Percentiles rank a stretch among this genome's conserved stretches.
phyloP scores from a whole-genome alignment of 2,888 invertebrate genomes.

The Melinopterus prodromus region DNA sequence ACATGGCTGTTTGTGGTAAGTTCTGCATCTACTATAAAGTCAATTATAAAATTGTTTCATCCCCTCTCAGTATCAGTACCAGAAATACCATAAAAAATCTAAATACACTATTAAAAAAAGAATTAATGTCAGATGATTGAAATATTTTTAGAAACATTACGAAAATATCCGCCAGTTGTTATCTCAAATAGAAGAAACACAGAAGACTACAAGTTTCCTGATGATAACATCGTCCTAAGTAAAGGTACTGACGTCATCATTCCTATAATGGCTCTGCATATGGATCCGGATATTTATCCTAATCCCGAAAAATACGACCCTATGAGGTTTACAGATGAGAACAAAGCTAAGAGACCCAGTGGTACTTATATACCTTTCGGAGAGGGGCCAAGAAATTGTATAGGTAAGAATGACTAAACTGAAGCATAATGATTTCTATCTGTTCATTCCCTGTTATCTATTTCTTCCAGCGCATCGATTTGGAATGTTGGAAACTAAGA shows the following conservation, averaged over 20 bases:
- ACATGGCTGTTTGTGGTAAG: slow-evolving; percentile 58
- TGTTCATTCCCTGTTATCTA: neutral
- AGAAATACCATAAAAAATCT: no score
- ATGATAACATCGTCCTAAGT: slow-evolving; percentile 15
- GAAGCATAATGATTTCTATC: neutral
- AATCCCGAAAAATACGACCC: slow-evolving; percentile 68
- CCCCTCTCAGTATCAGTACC: neutral
- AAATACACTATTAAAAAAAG: no score
- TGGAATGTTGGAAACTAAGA: slow-evolving; percentile 59
- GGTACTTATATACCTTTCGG: slow-evolving; percentile 66
- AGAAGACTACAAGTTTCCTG: slow-evolving; percentile 18
- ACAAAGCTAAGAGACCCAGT: slow-evolving; percentile 59
- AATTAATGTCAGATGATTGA: neutral
- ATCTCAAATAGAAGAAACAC: slow-evolving; percentile 13
- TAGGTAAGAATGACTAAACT: slow-evolving; percentile 56
- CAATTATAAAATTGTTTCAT: neutral
- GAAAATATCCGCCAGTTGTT: slow-evolving; percentile 18
- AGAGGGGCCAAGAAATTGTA: slow-evolving; percentile 66
- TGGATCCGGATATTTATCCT: slow-evolving; percentile 63
- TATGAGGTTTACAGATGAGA: slow-evolving; percentile 64
- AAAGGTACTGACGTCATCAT: slow-evolving; percentile 55
- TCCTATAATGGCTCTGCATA: slow-evolving; percentile 62
- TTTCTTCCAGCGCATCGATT: slow-evolving; percentile 25
- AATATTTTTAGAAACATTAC: slow-evolving; percentile 27
- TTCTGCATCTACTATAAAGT: neutral